These are phyloP conservation scores for Manduca sexta DNA, from an alignment of 1,140 invertebrate genomes.

Conservation along the genomic window DNA sequence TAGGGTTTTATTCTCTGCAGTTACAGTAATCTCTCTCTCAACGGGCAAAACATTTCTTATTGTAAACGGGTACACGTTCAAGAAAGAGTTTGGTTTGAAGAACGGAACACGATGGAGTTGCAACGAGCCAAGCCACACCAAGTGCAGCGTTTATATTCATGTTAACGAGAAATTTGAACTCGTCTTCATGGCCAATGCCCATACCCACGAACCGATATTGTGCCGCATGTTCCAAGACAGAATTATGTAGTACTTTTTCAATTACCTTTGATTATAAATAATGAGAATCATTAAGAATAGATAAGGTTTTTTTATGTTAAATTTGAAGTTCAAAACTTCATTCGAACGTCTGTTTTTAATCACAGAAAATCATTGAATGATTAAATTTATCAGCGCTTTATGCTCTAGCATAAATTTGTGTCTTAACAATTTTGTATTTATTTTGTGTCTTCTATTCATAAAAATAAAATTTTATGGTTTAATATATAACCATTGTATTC, in stretches of 20 bases:
- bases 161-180: constrained; percentile 51
- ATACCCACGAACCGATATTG: constrained; percentile 49
- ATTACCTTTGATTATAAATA: not conserved
- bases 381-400: not conserved
- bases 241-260: constrained; percentile 42
- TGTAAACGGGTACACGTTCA: constrained; percentile 54
- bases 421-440: too few species aligned
- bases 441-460: too few species aligned
- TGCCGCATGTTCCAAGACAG: constrained; percentile 43
- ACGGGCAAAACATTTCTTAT: constrained; percentile 47
- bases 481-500: too few species aligned
- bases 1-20: constrained; percentile 26
- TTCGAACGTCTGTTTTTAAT: too few species aligned
- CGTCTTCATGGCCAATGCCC: constrained; percentile 33
- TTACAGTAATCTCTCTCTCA: constrained; percentile 47
- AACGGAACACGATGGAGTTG: constrained; percentile 48
- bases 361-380: not conserved
- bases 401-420: too few species aligned
- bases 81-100: constrained; percentile 32
- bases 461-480: too few species aligned
- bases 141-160: constrained; percentile 45
- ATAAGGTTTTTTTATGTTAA: too few species aligned
- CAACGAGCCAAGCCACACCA: constrained; percentile 35
- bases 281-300: too few species aligned
- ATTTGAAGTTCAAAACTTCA: too few species aligned